Conservation (phyloP, 1,140 invertebrate genomes). For the Drosophila watanabei region DNA sequence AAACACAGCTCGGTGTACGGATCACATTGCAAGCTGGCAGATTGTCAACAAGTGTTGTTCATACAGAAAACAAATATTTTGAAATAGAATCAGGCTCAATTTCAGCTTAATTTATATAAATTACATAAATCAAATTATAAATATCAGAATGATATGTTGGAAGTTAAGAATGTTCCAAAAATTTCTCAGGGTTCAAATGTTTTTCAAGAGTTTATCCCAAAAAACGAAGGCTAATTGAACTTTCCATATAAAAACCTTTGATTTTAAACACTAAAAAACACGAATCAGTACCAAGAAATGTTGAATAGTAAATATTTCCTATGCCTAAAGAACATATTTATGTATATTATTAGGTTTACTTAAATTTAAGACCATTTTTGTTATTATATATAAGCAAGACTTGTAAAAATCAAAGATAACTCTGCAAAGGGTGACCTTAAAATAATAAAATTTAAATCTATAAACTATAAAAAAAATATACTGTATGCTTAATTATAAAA, state of each 20-base stretch:
- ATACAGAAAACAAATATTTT: background rate
- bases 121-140: background rate
- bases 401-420: background rate
- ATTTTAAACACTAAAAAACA: background rate
- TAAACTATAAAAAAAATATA: too few species aligned
- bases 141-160: background rate
- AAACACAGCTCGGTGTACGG: background rate
- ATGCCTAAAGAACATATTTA: background rate
- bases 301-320: background rate
- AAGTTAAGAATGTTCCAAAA: background rate
- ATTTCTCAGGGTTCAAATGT: background rate
- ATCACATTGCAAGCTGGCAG: slow-evolving; percentile 2
- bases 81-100: background rate
- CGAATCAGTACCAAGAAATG: background rate
- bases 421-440: background rate
- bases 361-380: background rate
- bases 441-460: background rate
- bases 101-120: background rate
- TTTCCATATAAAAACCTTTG: background rate
- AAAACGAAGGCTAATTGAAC: background rate
- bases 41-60: slow-evolving; percentile 3
- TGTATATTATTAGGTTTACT: background rate
- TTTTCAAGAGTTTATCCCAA: background rate
- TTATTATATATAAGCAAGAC: background rate
- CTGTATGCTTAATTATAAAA: background rate